Base-by-base conservation (phyloP, 1,140 invertebrate species). In the Glomeris maerens region DNA sequence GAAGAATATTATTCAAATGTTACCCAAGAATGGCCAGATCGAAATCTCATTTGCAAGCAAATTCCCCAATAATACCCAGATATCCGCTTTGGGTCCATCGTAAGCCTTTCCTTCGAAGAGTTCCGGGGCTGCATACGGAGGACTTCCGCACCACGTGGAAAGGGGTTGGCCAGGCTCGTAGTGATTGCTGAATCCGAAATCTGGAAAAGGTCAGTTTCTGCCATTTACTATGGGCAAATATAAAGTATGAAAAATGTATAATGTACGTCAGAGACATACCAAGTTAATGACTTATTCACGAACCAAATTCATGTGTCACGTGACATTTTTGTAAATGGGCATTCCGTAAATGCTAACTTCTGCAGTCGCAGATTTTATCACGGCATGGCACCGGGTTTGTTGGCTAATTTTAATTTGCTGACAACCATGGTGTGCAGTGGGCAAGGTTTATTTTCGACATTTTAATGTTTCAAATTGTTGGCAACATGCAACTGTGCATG, bases 121-220 rank as follows among this genome's bases (percentile, higher is more conserved):
- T 75, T 98, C 93, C 20, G 93, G 93, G 17, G 93, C 92, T 46
- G 93, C 93, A 70, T 97, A 97, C 21, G 92, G 92, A n/a, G 92
- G 93, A 38, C 86, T 91, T 1, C 90, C 90, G 72, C 92, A 97
- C 91, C 91, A 96, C 31, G 93, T 98, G 46, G 80, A 83, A 31
- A 94, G 71, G 26, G 85, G 74, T 54, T 84, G 78, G 41, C 84
- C 85, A 36, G 78, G 74, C 61, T 81, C 80, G 66, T 84, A 92
- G 68, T 87, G 85, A 71, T 94, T 94, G 59, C 86, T 90, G 74
- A 94, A 94, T 57, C 90, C 90, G 73, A 94, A 94, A 72, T 94
- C 90, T 62, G 59, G 41, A 65, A 62, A 52, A 48, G 55, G 49
- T 54, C 10, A 27, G 50, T 1, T 53, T 45, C 31, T 36, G 10